These are phyloP conservation scores for Yponomeuta cagnagella DNA, from an alignment of 2,888 invertebrate genomes.

Conservation along the genomic window DNA sequence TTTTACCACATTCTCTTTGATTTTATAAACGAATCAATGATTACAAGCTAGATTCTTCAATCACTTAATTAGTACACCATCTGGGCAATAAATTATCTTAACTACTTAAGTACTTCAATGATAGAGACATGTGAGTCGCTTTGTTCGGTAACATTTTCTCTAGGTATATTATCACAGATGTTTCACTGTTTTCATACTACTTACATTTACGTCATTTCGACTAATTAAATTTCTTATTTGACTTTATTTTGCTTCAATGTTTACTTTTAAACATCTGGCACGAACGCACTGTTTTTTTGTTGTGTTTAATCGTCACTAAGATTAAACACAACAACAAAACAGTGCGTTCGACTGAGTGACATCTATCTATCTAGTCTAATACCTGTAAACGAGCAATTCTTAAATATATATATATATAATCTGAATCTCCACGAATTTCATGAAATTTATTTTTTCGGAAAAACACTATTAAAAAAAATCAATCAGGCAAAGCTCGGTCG, in stretches of 20 bases:
- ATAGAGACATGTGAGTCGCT: background rate
- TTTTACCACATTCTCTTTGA: too few species aligned
- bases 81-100: background rate
- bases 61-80: background rate
- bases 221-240: background rate
- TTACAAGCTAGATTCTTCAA: background rate
- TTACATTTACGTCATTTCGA: background rate
- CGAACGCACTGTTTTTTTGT: too few species aligned
- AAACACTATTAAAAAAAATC: too few species aligned
- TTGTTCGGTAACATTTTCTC: background rate
- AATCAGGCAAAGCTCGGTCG: too few species aligned
- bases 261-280: background rate
- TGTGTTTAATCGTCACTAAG: too few species aligned
- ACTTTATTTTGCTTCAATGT: background rate
- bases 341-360: too few species aligned
- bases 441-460: too few species aligned
- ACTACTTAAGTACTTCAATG: background rate
- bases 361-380: too few species aligned
- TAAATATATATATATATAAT: too few species aligned
- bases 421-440: too few species aligned
- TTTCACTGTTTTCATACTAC: background rate
- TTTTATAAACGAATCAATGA: background rate
- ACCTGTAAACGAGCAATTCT: too few species aligned
- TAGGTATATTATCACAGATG: background rate
- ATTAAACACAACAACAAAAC: too few species aligned